Evolutionary conservation across 2,797 vertebrate species (phyloP), one percentile per base, ranked within the genome.

Genomic region (Pyrocephalus nanus): DNA sequence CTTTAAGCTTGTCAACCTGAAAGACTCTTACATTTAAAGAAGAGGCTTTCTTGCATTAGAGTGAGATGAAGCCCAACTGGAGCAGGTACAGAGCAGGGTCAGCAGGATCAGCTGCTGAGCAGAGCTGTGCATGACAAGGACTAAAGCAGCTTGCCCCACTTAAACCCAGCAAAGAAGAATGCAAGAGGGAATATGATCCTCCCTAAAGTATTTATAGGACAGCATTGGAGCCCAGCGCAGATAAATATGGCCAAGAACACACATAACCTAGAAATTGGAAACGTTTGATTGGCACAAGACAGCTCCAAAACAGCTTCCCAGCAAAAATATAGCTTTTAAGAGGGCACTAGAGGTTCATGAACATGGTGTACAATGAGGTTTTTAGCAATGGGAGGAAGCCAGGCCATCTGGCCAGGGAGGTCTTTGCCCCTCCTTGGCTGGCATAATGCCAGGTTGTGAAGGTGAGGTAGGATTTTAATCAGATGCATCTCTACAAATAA

Each of bases 201-300:
- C 88, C 90, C 93, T 0, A 6, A 89, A 81, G 92, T 93, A 96
- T 95, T 96, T 96, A 95, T 96, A 95, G 94, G 95, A 79, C 80
- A 70, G 71, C 88, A 73, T 3, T 42, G 67, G 80, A 94, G 83
- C 57, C 80, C 92, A 87, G 77, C n/a, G 27, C 42, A 95, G 83
- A 95, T 73, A 95, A 93, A 95, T 92, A 95, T 50, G 74, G 83
- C 92, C 90, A 95, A 60, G 77, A 93, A 89, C 64, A 96, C 45
- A 50, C 42, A 26, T 91, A 95, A 95, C 93, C 90, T 87, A 94
- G 86, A 96, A 96, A 94, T 45, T 0, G 2, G 27, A 60, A 90
- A 92, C 45, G 57, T 74, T 85, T 94, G 92, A 82, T 76, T 12
- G 0, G 71, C 60, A 82, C 67, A 23, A 30, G 77, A 61, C n/a